Conservation (phyloP, 2,797 vertebrate genomes). For the Ceryle rudis region DNA sequence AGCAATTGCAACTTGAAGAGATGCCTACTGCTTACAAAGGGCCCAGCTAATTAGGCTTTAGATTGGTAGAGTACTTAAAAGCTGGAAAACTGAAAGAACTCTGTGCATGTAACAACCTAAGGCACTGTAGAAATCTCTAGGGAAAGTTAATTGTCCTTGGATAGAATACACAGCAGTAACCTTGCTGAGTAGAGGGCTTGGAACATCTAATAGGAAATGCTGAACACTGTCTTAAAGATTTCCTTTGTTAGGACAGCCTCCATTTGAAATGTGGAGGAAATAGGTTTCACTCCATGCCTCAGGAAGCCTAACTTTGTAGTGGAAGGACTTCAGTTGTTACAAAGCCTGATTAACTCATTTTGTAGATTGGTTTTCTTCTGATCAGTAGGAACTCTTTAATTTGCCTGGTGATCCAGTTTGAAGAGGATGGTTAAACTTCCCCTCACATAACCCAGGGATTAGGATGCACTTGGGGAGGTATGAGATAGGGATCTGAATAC, state of each 20-base stretch:
- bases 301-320: neutral
- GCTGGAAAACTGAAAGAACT: neutral
- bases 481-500: neutral
- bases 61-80: neutral
- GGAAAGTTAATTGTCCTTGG: neutral
- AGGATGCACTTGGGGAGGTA: neutral
- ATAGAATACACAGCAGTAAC: neutral
- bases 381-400: neutral
- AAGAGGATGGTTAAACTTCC: neutral
- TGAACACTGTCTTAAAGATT: neutral
- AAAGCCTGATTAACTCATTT: neutral
- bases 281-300: neutral
- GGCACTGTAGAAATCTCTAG: neutral
- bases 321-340: neutral
- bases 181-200: neutral
- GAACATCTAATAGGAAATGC: neutral
- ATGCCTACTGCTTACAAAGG: neutral
- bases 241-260: neutral
- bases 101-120: neutral
- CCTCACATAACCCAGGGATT: neutral
- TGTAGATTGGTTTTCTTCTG: neutral
- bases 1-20: neutral
- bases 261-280: neutral
- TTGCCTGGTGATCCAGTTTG: neutral
- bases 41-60: neutral